Base-by-base conservation (phyloP, 64 coral and sea anemone species). In the Anthopleura sola region DNA sequence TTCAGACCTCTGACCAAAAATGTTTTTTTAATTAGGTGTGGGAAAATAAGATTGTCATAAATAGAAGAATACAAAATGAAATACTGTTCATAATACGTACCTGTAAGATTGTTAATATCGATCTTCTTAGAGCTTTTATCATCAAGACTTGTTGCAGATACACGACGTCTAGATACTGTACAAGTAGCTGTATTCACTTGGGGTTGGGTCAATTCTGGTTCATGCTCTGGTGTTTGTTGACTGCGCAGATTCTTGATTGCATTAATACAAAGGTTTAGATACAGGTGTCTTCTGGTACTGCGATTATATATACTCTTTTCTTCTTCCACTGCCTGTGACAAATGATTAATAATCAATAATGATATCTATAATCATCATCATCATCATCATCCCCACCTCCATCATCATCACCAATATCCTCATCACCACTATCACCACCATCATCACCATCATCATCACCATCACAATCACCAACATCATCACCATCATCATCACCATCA, bases 211-310 rank as follows among this genome's bases (percentile, higher is more conserved):
- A 19, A 26, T 38, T 79, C 76, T 79, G 39, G 36, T 79, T 79
- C 8, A 24, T 48, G 50, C 49, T 83, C 82, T 15, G 82, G 82
- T 5, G 82, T 83, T 54, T 50, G 49, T 55, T 16, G 20, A 23
- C 82, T 33, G 51, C 97, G 93, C 11, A 98, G 92, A 83, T 83
- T 98, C 78, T 98, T 99, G 54, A 99, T 95, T 15, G 87, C 78
- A 40, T 99, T 99, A 36, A 94, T 86, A 74, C 97, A 99, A 2
- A 99, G 68, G 80, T 99, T 99, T 37, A 99, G 79, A 76, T 99
- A 99, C 74, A 99, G 81, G 39, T 94, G 97, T 21, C 97, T 83
- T 31, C 97, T 89, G 32, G 83, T 89, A 60, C 89, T 92, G 14
- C 90, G 87, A 11, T 88, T 83, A 60, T 99, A 99, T 21, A 99